Base-by-base conservation (phyloP, 2,888 invertebrate species). In the Melanotus villosus region DNA sequence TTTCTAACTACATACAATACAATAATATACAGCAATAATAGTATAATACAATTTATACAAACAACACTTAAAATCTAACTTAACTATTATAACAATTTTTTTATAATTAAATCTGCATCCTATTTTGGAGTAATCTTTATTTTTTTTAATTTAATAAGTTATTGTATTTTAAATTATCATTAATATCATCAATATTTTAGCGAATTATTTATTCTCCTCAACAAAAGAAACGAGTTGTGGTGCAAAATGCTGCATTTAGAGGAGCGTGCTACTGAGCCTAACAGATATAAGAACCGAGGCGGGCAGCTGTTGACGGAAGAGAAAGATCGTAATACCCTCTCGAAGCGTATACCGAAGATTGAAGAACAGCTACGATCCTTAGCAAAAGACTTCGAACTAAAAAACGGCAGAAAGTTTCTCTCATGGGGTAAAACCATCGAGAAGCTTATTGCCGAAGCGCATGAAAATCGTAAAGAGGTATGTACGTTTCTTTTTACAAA, bases 301-400 rank as follows among this genome's bases (percentile, higher is more conserved):
- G 96, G 97, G 0, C 92, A 94, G 73, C 85, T 97, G 4, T 84
- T 97, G 0, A 89, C 90, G 58, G 97, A 97, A 81, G 97, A 97
- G 82, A 94, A 92, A 77, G 94, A 95, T 78, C 86, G 96, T n/a
- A 96, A 94, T 30, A 14, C 43, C 0, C 23, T 58, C 14, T 30
- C n/a, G 0, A 58, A 58, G 16, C 26, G n/a, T 6, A 36, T 63
- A 6, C 57, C 57, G 10, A 91, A 92, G 84, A 89, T 94, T 38
- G 93, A 94, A 82, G 87, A 87, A 0, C 89, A 91, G 78, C 85
- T 94, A 0, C 84, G 85, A 1, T 85, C 86, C 0, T 75, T 91
- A 58, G 88, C 89, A 2, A 79, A 83, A 0, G 84, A 86, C 0
- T 91, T 88, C 75, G 89, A 90, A 80, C 78, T 83, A 1, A 83